These are phyloP conservation scores for Microplitis manilae DNA, from an alignment of 2,888 invertebrate species.

Conservation along the genomic window DNA sequence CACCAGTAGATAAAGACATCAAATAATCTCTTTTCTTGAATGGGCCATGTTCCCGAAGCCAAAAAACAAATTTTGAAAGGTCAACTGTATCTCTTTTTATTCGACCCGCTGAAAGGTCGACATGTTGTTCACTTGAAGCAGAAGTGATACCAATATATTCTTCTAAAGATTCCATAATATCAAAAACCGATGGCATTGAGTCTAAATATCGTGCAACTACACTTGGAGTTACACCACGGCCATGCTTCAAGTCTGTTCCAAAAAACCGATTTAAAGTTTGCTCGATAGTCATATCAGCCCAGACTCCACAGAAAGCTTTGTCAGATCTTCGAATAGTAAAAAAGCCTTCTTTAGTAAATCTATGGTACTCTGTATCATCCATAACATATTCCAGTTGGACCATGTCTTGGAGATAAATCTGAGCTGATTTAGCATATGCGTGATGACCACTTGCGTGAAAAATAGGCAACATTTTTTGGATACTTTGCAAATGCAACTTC, in stretches of 20 bases:
- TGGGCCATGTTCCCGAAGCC: neutral
- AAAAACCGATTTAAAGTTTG: conserved; percentile 46
- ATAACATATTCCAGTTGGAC: conserved; percentile 32
- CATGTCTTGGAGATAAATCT: conserved; percentile 55
- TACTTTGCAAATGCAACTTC: conserved; percentile 47
- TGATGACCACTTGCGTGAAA: conserved; percentile 55
- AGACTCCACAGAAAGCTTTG: conserved; percentile 44
- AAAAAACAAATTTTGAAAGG: neutral
- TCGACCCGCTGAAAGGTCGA: neutral
- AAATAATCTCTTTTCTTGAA: neutral
- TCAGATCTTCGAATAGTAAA: conserved; percentile 45
- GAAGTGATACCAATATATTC: neutral
- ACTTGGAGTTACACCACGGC: conserved; percentile 34
- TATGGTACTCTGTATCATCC: conserved; percentile 30
- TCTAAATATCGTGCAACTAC: neutral
- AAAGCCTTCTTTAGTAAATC: conserved; percentile 40
- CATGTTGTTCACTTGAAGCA: neutral
- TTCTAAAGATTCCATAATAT: neutral
- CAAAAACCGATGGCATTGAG: neutral
- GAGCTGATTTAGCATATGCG: conserved; percentile 50
- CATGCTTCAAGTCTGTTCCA: conserved; percentile 51
- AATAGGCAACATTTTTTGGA: conserved; percentile 48
- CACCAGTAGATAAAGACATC: neutral
- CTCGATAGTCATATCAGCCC: conserved; percentile 45
- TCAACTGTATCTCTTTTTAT: neutral